Percentiles rank a stretch among this genome's conserved stretches.
Conservation (phyloP, 2,888 invertebrate genomes). For the Germaria angustata region DNA sequence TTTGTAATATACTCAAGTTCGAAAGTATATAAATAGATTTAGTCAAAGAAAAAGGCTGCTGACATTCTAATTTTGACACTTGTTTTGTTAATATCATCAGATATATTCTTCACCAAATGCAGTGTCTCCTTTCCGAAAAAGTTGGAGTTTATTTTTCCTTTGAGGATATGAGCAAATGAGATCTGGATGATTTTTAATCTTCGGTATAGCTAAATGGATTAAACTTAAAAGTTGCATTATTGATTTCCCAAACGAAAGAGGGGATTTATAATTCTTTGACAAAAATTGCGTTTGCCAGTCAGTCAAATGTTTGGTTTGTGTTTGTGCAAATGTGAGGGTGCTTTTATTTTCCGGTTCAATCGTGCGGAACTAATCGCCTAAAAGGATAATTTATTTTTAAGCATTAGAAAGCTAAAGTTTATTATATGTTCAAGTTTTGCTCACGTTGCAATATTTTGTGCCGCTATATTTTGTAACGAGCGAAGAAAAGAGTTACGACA, state of each 20-base stretch:
- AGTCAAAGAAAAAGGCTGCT: slow-evolving; percentile 12
- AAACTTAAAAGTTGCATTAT: slow-evolving; percentile 26
- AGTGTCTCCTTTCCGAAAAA: slow-evolving; percentile 11
- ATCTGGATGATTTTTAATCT: neutral
- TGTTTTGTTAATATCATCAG: neutral
- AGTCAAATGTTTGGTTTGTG: slow-evolving; percentile 18
- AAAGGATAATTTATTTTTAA: slow-evolving; percentile 24
- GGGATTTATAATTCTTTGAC: neutral
- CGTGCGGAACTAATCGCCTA: slow-evolving; percentile 47
- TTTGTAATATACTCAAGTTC: neutral
- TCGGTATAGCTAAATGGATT: neutral
- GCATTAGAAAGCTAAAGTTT: neutral
- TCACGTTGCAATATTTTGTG: neutral
- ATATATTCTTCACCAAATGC: neutral
- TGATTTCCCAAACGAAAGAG: slow-evolving; percentile 40
- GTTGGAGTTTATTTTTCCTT: neutral
- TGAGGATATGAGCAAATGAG: neutral
- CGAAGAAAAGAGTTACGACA: neutral
- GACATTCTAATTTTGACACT: slow-evolving; percentile 22
- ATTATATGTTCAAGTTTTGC: neutral
- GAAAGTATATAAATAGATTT: neutral
- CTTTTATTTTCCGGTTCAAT: slow-evolving; percentile 52
- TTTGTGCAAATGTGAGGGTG: slow-evolving; percentile 19
- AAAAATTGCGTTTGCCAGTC: slow-evolving; percentile 6
- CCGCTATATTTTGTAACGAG: neutral